Evolutionary conservation across 35 echinoderm and acorn worm genomes (phyloP).

Genomic region (Ophioderma brevispina): DNA sequence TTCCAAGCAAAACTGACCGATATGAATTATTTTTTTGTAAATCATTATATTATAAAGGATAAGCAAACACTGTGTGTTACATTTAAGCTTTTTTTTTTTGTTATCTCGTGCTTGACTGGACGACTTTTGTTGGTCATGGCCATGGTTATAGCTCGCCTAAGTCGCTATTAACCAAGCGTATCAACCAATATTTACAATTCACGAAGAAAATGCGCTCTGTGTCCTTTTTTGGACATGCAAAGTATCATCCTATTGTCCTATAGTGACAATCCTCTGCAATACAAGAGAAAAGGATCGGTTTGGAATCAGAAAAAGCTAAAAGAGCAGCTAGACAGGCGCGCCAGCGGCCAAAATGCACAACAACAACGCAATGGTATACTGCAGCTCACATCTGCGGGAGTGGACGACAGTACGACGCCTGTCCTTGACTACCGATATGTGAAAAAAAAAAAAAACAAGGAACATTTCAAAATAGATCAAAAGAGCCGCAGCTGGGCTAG

Average conservation of each 20-base stretch:
- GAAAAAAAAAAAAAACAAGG: neutral
- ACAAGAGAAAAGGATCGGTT: neutral
- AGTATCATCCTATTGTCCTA: neutral
- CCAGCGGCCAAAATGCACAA: neutral
- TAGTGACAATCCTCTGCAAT: neutral
- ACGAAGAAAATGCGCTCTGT: too few species aligned
- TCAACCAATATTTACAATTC: too few species aligned
- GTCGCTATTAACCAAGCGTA: too few species aligned
- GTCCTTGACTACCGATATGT: neutral
- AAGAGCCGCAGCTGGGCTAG: neutral
- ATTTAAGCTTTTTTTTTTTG: too few species aligned
- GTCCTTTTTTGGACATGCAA: neutral
- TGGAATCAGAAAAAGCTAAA: neutral
- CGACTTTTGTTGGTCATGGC: too few species aligned
- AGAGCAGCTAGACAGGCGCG: neutral
- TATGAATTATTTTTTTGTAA: too few species aligned
- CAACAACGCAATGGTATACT: neutral
- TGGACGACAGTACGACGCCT: neutral
- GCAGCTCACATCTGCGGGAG: neutral
- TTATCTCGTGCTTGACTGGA: too few species aligned
- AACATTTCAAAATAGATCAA: neutral
- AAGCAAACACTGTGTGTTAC: too few species aligned
- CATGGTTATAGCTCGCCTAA: too few species aligned
- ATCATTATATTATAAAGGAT: too few species aligned
- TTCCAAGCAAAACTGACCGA: too few species aligned